Conservation (phyloP, 2,888 invertebrate species). For the Abrostola tripartita region DNA sequence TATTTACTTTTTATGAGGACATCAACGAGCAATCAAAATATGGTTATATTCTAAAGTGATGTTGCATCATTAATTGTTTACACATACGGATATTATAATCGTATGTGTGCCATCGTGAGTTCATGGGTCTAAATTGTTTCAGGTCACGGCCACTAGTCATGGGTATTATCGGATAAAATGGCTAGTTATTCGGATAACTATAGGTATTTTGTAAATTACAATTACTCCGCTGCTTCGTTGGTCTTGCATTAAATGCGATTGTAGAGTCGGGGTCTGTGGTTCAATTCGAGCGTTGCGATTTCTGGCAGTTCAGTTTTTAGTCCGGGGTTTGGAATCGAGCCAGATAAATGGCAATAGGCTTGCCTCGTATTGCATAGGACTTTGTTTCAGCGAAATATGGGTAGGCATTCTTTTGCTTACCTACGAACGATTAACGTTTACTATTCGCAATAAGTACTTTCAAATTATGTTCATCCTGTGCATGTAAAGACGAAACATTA, state of each 20-base stretch:
- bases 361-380: no score
- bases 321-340: no score
- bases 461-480: not conserved
- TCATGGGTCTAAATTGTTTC: constrained; percentile 26
- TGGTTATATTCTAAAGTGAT: not conserved
- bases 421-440: not conserved
- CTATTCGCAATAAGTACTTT: not conserved
- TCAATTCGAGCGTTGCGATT: no score
- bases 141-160: constrained; percentile 38
- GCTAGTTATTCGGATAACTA: constrained; percentile 11
- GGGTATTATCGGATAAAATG: constrained; percentile 21
- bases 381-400: no score
- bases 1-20: no score
- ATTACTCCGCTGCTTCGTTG: constrained; percentile 6
- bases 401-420: not conserved
- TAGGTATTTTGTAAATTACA: constrained; percentile 17
- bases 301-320: no score
- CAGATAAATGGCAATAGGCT: no score
- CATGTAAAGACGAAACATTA: not conserved
- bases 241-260: no score
- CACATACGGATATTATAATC: constrained; percentile 8
- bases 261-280: no score
- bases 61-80: constrained; percentile 7
- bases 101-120: constrained; percentile 19
- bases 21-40: not conserved